Evolutionary conservation across 2,797 vertebrate genomes (phyloP).

Genomic region (Tarsius wallacei): DNA sequence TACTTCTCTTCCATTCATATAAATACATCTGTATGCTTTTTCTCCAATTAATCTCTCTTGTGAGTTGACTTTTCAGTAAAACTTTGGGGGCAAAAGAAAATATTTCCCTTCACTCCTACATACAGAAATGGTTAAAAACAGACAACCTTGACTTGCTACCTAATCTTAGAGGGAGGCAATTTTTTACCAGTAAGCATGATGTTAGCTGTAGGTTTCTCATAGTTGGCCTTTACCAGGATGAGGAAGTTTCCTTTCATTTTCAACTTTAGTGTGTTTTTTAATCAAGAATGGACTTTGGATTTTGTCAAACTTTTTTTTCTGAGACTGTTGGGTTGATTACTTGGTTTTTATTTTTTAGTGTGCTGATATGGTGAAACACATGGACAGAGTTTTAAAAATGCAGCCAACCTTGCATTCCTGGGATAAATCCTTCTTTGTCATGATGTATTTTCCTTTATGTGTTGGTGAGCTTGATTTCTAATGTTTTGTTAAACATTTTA

Average conservation of each 20-base stretch:
- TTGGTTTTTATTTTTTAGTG: background rate
- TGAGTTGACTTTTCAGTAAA: background rate
- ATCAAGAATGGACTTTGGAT: background rate
- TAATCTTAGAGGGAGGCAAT: background rate
- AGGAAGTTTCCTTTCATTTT: background rate
- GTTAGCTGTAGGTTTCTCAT: background rate
- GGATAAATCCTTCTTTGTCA: background rate
- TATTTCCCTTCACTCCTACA: background rate
- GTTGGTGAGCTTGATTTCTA: background rate
- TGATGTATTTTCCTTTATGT: background rate
- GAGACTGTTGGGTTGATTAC: background rate
- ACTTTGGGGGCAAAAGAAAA: background rate
- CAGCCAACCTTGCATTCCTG: background rate
- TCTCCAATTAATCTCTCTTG: background rate
- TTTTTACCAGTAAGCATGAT: background rate
- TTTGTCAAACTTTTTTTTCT: background rate
- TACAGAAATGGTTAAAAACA: background rate
- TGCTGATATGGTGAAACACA: background rate
- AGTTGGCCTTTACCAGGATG: background rate
- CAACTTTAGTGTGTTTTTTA: background rate
- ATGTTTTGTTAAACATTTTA: background rate
- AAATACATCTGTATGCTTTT: background rate
- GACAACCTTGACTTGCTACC: background rate
- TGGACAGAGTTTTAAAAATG: background rate
- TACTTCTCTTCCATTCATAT: background rate